phyloP scores from a whole-genome alignment of 2,888 invertebrate genomes.

The Cephonodes hylas region DNA sequence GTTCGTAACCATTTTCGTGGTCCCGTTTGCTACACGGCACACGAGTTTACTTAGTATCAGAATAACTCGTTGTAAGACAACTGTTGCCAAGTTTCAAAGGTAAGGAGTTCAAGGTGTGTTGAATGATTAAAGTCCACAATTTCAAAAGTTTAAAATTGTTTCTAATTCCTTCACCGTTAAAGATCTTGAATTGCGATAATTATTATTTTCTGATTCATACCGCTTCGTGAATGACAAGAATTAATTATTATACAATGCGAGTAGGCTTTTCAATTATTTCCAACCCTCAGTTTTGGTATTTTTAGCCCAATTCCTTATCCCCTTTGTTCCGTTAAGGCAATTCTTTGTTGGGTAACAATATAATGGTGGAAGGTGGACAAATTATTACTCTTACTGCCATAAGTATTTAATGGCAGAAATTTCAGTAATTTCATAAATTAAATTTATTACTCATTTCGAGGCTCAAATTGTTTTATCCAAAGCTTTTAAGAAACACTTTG shows the following conservation, averaged over 20 bases:
- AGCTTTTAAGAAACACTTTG: neutral
- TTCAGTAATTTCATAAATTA: neutral
- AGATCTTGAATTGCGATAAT: constrained; percentile 4
- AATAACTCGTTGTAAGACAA: constrained; percentile 5
- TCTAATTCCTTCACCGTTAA: neutral
- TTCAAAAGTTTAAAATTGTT: constrained; percentile 1
- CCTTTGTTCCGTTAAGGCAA: neutral
- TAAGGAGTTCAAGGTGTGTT: constrained; percentile 7
- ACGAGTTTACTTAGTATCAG: neutral
- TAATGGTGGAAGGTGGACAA: neutral
- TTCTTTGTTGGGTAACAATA: neutral
- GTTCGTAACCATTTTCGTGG: neutral
- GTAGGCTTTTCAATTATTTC: neutral
- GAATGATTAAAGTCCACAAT: constrained; percentile 3
- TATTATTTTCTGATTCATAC: constrained; percentile 4
- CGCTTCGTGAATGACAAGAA: neutral
- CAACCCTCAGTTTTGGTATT: neutral
- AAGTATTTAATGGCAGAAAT: neutral
- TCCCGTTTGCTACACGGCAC: neutral
- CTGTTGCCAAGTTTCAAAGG: constrained; percentile 18
- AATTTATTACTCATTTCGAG: neutral
- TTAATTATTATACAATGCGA: neutral
- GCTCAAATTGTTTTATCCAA: neutral
- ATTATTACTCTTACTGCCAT: neutral
- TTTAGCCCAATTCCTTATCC: neutral